Base-by-base conservation (phyloP, 2,113 vertebrate genomes). In the Erpornis zantholeuca region DNA sequence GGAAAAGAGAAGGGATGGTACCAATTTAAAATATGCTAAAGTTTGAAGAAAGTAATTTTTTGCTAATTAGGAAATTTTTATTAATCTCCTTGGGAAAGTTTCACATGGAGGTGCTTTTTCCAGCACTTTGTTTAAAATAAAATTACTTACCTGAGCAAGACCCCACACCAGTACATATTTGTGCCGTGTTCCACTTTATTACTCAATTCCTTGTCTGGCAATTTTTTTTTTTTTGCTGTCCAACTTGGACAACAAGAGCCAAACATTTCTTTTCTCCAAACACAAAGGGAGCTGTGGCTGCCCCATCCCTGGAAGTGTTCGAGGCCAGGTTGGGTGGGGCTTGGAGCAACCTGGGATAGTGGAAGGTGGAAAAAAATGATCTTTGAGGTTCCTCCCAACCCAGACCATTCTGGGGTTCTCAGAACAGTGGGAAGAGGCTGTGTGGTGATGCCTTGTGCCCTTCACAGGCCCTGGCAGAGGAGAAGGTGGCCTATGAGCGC, bases 401-500 rank as follows among this genome's bases (percentile, higher is more conserved):
- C 79, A 35, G 4, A 15, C 4, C 31, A 0, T 14, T 4, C 6
- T 36, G 56, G 12, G 71, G 3, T 4, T 56, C 10, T 33, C 7
- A 35, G 79, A 27, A 1, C 6, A n/a, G 44, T 12, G 57, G 59
- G 53, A 47, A 56, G 45, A 9, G 33, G 12, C 7, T 1, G 9
- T 56, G n/a, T 89, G 49, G 28, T 96, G 61, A 59, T 50, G 60
- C 5, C 5, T 5, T 73, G 50, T 82, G 22, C 52, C 70, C 11
- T 82, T 78, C 60, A 1, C 97, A 99, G 99, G 99, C 98, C 12
- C 98, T 99, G 65, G 98, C 98, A 0, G 99, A 99, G 94, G 99
- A 99, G 98, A 99, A 98, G 96, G 96, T 98, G 93, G 99, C 99
- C 56, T 99, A 99, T 0, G 98, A 99, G 8, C 98, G 99, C 44